phyloP scores from a whole-genome alignment of 2,113 vertebrate species.

The Chinchilla lanigera region DNA sequence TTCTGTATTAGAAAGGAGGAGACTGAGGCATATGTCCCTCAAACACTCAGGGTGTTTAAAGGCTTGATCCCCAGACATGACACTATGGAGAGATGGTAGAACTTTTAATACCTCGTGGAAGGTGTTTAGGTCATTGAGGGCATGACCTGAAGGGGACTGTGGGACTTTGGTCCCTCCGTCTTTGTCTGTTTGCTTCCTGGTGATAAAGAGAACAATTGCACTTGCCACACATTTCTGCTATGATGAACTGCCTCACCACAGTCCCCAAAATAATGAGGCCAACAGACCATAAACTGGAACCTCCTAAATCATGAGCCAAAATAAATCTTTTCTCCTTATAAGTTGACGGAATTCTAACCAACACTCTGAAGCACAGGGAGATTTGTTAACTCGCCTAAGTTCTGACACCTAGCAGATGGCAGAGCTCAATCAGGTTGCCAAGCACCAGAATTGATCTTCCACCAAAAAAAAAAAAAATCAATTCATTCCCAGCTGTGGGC shows the following conservation, averaged over 20 bases:
- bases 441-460: not conserved
- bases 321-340: not conserved
- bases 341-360: not conserved
- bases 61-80: not conserved
- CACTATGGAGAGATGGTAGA: not conserved
- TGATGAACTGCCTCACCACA: too few species aligned
- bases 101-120: not conserved
- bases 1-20: not conserved
- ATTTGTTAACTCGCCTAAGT: not conserved
- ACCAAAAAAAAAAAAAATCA: not conserved
- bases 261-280: not conserved
- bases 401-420: not conserved
- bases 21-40: not conserved
- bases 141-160: not conserved
- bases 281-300: not conserved
- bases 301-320: not conserved
- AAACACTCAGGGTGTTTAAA: not conserved
- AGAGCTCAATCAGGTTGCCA: not conserved
- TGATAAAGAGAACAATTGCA: not conserved
- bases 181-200: not conserved
- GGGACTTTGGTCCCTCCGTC: not conserved
- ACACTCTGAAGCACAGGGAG: not conserved
- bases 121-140: not conserved
- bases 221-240: not conserved
- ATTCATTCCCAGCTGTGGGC: not conserved